Conservation (phyloP, 2,113 vertebrate genomes). For the Microcebus tavaratra region DNA sequence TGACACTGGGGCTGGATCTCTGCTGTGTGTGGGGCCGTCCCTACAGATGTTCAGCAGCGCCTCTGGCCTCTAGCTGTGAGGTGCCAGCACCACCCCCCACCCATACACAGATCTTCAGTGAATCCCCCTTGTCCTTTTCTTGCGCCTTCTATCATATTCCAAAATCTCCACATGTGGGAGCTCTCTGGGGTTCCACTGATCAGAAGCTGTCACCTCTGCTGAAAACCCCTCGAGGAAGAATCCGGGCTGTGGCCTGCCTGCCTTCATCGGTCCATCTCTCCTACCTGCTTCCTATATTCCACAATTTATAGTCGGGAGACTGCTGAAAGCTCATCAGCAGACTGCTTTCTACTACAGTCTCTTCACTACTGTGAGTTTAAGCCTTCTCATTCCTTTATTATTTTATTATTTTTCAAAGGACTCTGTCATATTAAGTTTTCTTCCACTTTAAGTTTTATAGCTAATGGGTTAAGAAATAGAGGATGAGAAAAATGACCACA, state of each 20-base stretch:
- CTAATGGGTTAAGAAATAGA: neutral
- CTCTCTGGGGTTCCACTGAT: neutral
- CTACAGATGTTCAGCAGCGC: too few species aligned
- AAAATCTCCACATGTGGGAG: neutral
- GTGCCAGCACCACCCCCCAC: neutral
- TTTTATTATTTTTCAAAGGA: neutral
- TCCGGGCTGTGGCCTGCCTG: neutral
- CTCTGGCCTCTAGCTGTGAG: too few species aligned
- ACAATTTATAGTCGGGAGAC: neutral
- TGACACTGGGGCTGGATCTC: neutral
- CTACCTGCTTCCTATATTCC: neutral
- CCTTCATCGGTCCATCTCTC: neutral
- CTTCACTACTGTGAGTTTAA: neutral
- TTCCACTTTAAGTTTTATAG: neutral
- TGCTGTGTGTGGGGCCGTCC: neutral
- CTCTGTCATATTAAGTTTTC: neutral
- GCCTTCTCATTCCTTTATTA: neutral
- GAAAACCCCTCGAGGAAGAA: neutral
- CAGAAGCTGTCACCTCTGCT: neutral
- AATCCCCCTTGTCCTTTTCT: too few species aligned
- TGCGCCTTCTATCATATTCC: neutral
- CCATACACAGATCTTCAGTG: neutral
- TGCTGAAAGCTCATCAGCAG: neutral
- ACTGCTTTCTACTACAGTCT: neutral
- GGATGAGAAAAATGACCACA: neutral